Percentiles rank a stretch among this genome's conserved stretches.
phyloP scores from a whole-genome alignment of 1,140 invertebrate species.

The Calosoma granatense region DNA sequence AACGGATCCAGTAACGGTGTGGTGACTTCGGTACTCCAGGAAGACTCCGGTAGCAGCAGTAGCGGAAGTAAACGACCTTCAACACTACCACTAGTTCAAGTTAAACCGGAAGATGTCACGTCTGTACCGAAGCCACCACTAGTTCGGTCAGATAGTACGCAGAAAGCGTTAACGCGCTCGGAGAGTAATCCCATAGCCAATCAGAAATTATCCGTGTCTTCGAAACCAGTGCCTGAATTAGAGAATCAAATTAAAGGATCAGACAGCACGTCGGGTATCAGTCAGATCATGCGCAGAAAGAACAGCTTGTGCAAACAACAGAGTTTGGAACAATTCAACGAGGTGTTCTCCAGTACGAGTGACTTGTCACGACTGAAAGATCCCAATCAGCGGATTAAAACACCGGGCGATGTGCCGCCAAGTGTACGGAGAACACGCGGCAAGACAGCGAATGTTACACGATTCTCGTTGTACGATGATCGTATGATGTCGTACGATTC shows the following conservation, averaged over 20 bases:
- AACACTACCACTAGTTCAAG: constrained; percentile 26
- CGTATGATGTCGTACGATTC: constrained; percentile 57
- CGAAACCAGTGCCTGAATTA: neutral
- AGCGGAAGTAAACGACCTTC: constrained; percentile 25
- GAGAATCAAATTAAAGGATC: neutral
- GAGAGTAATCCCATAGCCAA: neutral
- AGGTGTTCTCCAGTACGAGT: constrained; percentile 48
- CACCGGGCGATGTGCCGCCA: constrained; percentile 67
- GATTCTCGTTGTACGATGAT: constrained; percentile 78
- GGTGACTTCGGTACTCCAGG: constrained; percentile 27
- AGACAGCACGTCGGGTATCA: constrained; percentile 17
- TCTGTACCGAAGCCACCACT: neutral
- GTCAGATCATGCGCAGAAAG: constrained; percentile 27
- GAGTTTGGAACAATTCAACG: constrained; percentile 57
- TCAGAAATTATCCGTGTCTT: neutral
- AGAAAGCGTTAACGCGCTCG: neutral
- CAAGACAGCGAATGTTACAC: constrained; percentile 35
- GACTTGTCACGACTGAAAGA: constrained; percentile 56
- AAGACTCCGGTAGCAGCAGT: constrained; percentile 4
- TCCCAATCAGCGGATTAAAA: constrained; percentile 66
- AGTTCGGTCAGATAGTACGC: too few species aligned
- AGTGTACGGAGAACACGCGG: constrained; percentile 56
- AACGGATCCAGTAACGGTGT: constrained; percentile 26
- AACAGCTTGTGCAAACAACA: constrained; percentile 40
- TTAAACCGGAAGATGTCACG: constrained; percentile 15